These are phyloP conservation scores for Caenorhabditis sinica DNA, from an alignment of 2,888 invertebrate species.

Conservation along the genomic window DNA sequence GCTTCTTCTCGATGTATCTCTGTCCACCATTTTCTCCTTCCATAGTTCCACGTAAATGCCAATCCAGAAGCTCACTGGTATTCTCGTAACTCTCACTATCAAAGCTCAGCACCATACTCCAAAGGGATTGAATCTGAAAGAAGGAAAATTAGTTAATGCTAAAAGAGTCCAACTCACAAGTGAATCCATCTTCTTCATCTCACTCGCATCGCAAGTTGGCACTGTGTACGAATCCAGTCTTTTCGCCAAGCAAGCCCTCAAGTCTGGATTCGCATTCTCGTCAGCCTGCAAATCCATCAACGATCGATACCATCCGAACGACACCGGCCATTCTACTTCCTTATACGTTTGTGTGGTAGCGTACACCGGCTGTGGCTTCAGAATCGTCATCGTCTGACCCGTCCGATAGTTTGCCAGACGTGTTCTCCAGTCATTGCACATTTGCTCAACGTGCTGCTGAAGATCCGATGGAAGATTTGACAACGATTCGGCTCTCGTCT, in stretches of 20 bases:
- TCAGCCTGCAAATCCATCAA: slow-evolving; percentile 3
- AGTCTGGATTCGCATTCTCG: slow-evolving; percentile 40
- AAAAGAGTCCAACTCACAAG: neutral
- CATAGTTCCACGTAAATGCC: slow-evolving; percentile 12
- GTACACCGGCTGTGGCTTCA: neutral
- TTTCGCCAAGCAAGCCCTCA: neutral
- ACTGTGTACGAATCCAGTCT: neutral
- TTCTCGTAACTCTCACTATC: neutral
- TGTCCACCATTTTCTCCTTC: neutral
- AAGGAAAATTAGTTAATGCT: neutral
- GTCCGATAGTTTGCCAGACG: slow-evolving; percentile 11
- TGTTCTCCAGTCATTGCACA: neutral
- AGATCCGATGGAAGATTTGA: slow-evolving; percentile 34
- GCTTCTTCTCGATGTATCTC: neutral
- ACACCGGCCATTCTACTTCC: neutral
- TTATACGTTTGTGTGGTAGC: neutral
- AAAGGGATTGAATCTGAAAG: neutral
- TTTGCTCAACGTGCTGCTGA: neutral
- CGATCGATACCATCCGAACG: slow-evolving; percentile 34
- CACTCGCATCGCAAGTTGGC: neutral
- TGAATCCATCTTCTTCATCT: neutral
- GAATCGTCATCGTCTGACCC: neutral
- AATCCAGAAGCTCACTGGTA: neutral
- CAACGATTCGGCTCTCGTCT: slow-evolving; percentile 12
- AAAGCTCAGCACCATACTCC: neutral